Evolutionary conservation across 2,888 invertebrate genomes (phyloP), one percentile per base, ranked within the genome.

Genomic region (Sarcophaga subvicina): DNA sequence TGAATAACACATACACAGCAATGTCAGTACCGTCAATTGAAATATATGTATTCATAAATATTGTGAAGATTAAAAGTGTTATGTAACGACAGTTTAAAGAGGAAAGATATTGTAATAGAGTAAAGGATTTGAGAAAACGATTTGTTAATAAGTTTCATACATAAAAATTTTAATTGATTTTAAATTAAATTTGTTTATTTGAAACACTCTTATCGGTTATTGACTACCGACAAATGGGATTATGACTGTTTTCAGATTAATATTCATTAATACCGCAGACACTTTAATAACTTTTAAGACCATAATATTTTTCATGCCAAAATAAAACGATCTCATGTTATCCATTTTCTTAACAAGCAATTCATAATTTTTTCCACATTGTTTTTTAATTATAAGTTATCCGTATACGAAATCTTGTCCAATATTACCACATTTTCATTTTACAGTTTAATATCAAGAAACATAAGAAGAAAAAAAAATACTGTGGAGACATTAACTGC

Each of bases 301-400:
- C n/a, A 10, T 62, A 62, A 70, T 47, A 54, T 11, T 20, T 8
- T 49, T 76, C 20, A 12, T 27, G 17, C 5, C 5, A 45, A 67
- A 20, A 59, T 45, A 49, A 79, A 79, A 20, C 37, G 62, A 4
- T 70, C 27, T 27, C 14, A 22, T 22, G n/a, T 63, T 27, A n/a
- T 25, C 10, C n/a, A 71, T 76, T 75, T 71, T 64, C 27, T n/a
- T 60, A 71, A 77, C 64, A 82, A 47, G 59, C 60, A 59, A 47
- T 75, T 75, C 63, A 73, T 54, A 73, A 62, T 54, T 54, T 54
- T 54, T 54, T 17, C 5, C 17, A 54, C 17, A 14, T 54, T 54
- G 12, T 14, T 14, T 75, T 75, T 79, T 75, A 75, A 79, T 79
- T 83, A 79, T 83, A 10, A 54, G 45, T 75, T 83, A 69, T 70